Conservation (phyloP, 2,113 vertebrate genomes). For the Sminthopsis crassicaudata region DNA sequence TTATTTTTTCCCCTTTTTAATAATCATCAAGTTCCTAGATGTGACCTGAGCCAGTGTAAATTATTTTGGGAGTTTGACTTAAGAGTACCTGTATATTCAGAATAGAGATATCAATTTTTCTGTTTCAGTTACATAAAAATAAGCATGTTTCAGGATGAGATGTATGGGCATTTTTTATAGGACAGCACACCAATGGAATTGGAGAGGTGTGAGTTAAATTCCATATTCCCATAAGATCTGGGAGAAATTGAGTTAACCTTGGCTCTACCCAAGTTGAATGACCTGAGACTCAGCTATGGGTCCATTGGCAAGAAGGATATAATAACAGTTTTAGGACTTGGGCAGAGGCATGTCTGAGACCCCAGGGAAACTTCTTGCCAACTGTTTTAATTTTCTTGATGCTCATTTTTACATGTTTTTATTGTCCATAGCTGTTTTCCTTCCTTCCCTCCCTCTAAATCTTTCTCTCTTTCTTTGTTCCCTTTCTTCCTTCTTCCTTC, state of each 20-base stretch:
- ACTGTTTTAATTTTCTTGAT: not conserved
- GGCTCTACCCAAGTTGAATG: not conserved
- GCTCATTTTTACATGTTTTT: not conserved
- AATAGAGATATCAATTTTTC: not conserved
- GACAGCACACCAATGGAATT: not conserved
- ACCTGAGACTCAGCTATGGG: not conserved
- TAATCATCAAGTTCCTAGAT: not conserved
- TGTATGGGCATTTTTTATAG: not conserved
- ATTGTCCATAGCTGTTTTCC: not conserved
- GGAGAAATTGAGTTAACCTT: not conserved
- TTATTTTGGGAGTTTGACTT: not conserved
- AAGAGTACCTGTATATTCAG: not conserved
- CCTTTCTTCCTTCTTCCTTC: too few species aligned
- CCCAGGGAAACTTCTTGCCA: not conserved
- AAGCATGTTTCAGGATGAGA: not conserved
- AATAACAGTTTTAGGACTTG: not conserved
- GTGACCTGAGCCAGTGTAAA: not conserved
- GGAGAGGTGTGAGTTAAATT: not conserved
- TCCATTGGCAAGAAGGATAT: not conserved
- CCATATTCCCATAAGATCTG: not conserved
- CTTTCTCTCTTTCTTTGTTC: too few species aligned
- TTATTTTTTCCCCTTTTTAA: not conserved
- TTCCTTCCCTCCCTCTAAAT: too few species aligned
- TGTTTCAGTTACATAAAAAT: not conserved
- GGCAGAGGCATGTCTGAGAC: not conserved